These are phyloP conservation scores for Saccopteryx leptura DNA, from an alignment of 2,113 vertebrate genomes.

Conservation along the genomic window DNA sequence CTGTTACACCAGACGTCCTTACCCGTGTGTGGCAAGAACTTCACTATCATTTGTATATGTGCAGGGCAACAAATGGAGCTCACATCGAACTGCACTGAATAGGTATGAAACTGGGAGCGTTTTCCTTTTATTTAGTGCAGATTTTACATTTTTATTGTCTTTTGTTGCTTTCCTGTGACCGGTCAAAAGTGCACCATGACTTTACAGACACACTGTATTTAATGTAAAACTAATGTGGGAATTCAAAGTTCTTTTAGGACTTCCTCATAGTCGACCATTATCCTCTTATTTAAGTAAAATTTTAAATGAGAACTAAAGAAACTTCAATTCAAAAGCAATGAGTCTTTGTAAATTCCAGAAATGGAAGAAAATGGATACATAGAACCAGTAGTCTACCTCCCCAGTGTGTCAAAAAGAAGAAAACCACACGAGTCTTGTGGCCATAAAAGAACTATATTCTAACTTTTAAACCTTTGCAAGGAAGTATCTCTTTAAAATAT, in stretches of 20 bases:
- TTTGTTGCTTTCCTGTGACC: too few species aligned
- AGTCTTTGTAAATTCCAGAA: neutral
- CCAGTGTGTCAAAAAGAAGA: neutral
- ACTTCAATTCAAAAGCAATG: neutral
- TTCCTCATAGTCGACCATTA: neutral
- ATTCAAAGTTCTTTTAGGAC: neutral
- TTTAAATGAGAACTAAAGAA: neutral
- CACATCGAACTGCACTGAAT: too few species aligned
- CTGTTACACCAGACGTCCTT: too few species aligned
- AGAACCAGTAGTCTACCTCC: neutral
- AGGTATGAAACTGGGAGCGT: too few species aligned
- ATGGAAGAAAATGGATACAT: neutral
- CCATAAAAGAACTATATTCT: neutral
- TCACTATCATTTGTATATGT: too few species aligned
- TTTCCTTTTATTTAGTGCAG: too few species aligned
- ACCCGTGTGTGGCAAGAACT: too few species aligned
- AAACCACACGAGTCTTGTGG: neutral
- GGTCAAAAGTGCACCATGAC: too few species aligned
- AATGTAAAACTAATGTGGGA: neutral
- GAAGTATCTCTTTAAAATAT: neutral
- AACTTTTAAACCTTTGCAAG: neutral
- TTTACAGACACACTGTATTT: neutral
- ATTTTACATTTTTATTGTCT: too few species aligned
- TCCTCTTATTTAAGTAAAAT: conserved; percentile 22
- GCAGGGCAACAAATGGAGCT: too few species aligned